These are phyloP conservation scores for Eptesicus fuscus DNA, from an alignment of 2,113 vertebrate species.

Conservation along the genomic window DNA sequence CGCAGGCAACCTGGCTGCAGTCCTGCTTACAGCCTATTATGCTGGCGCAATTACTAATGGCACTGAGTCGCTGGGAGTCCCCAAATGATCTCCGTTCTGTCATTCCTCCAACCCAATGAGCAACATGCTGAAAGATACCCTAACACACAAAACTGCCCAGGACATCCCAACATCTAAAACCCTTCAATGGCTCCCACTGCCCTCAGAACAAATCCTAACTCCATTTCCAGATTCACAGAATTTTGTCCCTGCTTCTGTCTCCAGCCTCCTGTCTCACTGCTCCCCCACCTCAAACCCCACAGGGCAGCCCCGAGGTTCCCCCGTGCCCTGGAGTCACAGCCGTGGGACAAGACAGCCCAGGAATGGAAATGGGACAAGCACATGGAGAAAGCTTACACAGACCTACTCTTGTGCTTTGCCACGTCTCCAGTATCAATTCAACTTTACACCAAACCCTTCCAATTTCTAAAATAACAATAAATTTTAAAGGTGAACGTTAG, in stretches of 20 bases:
- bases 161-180: background rate
- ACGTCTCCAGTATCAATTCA: background rate
- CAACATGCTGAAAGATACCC: background rate
- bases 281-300: background rate
- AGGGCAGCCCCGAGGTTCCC: background rate
- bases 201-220: background rate
- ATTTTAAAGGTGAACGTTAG: background rate
- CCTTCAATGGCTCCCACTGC: background rate
- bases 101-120: background rate
- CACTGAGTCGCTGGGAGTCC: background rate
- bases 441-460: background rate
- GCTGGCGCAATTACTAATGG: background rate
- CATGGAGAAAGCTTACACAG: background rate
- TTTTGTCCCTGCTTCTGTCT: background rate
- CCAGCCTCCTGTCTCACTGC: background rate
- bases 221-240: background rate
- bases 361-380: background rate
- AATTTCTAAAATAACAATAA: constrained; percentile 8
- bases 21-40: background rate
- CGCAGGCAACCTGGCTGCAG: background rate
- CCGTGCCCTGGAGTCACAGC: background rate
- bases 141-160: background rate
- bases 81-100: background rate
- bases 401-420: background rate
- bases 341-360: background rate